These are phyloP conservation scores for Pharmacophagus antenor DNA, from an alignment of 2,888 invertebrate species.

Conservation along the genomic window DNA sequence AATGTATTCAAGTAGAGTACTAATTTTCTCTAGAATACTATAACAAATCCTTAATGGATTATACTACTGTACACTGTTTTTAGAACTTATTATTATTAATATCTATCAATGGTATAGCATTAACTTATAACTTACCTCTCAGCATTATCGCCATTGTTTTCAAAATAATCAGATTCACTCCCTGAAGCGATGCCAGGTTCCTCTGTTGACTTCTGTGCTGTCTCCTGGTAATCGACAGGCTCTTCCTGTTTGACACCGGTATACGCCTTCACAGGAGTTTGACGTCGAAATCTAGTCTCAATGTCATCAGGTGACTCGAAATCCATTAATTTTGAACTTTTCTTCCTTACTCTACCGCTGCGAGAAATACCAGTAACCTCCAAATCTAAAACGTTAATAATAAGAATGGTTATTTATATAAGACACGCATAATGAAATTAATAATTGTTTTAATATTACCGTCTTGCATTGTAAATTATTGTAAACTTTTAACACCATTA, in stretches of 20 bases:
- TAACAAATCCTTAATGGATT: too few relatives aligned
- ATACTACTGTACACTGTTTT: too few relatives aligned
- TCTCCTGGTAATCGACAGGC: slow-evolving; percentile 48
- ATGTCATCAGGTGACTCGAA: slow-evolving; percentile 95
- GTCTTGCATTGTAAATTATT: slow-evolving; percentile 31
- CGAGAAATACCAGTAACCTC: slow-evolving; percentile 93
- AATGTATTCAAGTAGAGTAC: too few relatives aligned
- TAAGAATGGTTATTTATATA: neutral
- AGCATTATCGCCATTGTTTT: slow-evolving; percentile 67
- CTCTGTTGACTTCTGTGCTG: slow-evolving; percentile 48
- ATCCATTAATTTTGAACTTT: slow-evolving; percentile 96
- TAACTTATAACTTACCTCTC: slow-evolving; percentile 54
- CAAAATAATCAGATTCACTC: slow-evolving; percentile 73
- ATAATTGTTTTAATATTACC: slow-evolving; percentile 25
- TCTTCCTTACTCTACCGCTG: slow-evolving; percentile 94
- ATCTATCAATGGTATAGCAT: too few relatives aligned
- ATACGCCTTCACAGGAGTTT: slow-evolving; percentile 61
- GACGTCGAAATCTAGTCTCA: slow-evolving; percentile 80
- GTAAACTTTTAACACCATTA: neutral
- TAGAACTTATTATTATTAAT: too few relatives aligned
- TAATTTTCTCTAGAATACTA: too few relatives aligned
- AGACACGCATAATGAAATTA: neutral
- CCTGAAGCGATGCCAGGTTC: slow-evolving; percentile 65
- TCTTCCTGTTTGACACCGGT: slow-evolving; percentile 54
- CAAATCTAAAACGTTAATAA: slow-evolving; percentile 73